phyloP scores from a whole-genome alignment of 1,140 invertebrate genomes.

The Aphelinus atriplicis region DNA sequence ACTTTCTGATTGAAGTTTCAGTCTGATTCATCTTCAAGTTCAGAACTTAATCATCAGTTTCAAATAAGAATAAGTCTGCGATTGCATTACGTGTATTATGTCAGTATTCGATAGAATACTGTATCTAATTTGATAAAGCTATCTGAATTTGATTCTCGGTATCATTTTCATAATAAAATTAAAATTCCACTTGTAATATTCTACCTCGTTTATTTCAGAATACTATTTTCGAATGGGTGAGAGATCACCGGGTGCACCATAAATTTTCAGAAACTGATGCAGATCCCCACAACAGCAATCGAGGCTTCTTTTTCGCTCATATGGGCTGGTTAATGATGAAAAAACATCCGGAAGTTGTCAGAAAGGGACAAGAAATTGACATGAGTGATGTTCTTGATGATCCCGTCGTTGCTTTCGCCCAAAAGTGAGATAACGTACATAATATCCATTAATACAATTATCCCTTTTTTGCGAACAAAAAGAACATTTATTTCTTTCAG shows the following conservation, averaged over 20 bases:
- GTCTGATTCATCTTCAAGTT: too few species aligned
- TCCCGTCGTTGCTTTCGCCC: slow-evolving; percentile 79
- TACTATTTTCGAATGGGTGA: slow-evolving; percentile 74
- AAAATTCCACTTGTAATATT: too few species aligned
- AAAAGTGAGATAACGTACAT: slow-evolving; percentile 65
- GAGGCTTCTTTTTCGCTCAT: slow-evolving; percentile 94
- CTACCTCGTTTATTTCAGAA: slow-evolving; percentile 61
- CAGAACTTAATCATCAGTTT: too few species aligned
- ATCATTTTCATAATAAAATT: too few species aligned
- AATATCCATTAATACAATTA: not conserved
- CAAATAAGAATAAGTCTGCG: too few species aligned
- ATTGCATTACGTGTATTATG: too few species aligned
- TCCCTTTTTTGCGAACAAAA: too few species aligned
- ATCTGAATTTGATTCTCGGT: too few species aligned
- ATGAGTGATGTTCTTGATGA: slow-evolving; percentile 81
- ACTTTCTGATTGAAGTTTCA: too few species aligned
- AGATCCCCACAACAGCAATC: slow-evolving; percentile 87
- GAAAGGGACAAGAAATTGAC: slow-evolving; percentile 78
- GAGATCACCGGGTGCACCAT: slow-evolving; percentile 90
- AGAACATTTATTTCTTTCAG: too few species aligned
- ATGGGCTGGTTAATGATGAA: slow-evolving; percentile 88
- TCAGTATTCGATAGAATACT: too few species aligned
- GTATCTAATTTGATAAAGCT: too few species aligned
- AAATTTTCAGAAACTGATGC: slow-evolving; percentile 90
- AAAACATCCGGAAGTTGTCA: slow-evolving; percentile 85